A percentile compares a stretch with the other conserved stretches of the same genome.
Conservation (phyloP, 2,113 vertebrate species). For the Catharus minimus region DNA sequence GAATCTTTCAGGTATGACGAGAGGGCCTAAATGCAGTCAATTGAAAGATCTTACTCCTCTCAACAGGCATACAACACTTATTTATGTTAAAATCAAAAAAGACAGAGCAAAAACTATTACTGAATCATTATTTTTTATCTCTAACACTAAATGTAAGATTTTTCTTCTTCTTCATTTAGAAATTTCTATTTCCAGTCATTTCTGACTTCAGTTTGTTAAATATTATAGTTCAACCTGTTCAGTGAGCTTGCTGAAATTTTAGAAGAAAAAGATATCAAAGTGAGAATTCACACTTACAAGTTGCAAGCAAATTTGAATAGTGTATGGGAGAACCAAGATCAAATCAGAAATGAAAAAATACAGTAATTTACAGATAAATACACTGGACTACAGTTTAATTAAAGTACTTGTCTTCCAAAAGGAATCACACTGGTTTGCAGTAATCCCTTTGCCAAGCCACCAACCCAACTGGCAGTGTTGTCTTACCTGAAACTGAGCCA, state of each 20-base stretch:
- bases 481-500: constrained; percentile 98
- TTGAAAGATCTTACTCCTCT: neutral
- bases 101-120: neutral
- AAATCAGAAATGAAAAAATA: neutral
- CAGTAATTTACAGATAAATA: neutral
- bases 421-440: neutral
- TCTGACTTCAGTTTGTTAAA: neutral
- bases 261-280: neutral
- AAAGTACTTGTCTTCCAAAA: neutral
- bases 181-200: neutral
- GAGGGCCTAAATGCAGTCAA: neutral
- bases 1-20: neutral
- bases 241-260: neutral
- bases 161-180: neutral
- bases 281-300: neutral
- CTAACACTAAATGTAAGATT: neutral
- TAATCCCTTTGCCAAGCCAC: neutral
- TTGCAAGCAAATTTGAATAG: neutral
- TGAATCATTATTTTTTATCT: neutral
- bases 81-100: neutral
- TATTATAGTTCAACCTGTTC: neutral
- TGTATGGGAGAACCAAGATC: neutral
- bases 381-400: neutral
- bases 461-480: neutral
- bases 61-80: neutral